These are phyloP conservation scores for Ellobius talpinus DNA, from an alignment of 2,113 vertebrate species.

Conservation along the genomic window DNA sequence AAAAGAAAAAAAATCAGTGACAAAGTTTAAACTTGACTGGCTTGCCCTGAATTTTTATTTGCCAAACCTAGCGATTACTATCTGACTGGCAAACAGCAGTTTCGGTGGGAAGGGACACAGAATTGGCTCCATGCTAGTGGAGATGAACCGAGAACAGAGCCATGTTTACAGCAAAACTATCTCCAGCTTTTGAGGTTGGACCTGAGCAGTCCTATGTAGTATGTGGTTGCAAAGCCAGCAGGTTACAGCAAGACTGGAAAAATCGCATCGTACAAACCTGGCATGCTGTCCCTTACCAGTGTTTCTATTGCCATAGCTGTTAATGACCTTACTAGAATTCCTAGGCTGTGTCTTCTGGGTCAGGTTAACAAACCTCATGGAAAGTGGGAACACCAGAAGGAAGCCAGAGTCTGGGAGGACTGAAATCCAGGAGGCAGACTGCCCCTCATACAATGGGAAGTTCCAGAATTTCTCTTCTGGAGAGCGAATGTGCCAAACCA, in stretches of 20 bases:
- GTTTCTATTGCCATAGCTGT: neutral
- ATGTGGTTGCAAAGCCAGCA: neutral
- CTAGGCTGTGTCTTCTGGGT: neutral
- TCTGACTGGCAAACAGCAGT: neutral
- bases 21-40: constrained; percentile 1
- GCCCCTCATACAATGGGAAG: neutral
- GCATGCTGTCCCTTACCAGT: neutral
- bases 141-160: neutral
- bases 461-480: neutral
- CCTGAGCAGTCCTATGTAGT: neutral
- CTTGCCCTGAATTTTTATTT: neutral
- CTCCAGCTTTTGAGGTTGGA: neutral
- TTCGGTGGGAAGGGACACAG: neutral
- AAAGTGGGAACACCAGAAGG: neutral
- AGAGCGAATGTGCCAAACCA: neutral
- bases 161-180: neutral
- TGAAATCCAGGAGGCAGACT: neutral
- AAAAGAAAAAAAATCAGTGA: neutral
- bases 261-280: neutral
- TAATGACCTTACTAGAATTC: neutral
- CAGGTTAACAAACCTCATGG: neutral
- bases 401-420: neutral
- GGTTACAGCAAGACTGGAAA: constrained; percentile 12
- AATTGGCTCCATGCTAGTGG: neutral
- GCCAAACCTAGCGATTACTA: neutral